Conservation (phyloP, 2,797 vertebrate genomes). For the Propithecus perrieri region DNA sequence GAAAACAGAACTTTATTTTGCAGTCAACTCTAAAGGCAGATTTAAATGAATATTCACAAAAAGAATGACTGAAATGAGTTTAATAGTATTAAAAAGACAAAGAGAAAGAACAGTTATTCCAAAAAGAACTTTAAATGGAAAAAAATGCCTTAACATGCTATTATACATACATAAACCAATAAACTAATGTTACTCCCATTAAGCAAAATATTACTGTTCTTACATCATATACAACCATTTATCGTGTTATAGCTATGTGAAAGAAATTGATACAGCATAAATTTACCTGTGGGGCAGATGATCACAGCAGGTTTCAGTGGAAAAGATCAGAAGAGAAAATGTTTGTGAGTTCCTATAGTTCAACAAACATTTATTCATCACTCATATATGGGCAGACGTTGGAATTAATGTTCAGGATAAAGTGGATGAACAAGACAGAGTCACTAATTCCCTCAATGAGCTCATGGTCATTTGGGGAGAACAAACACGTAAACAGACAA, state of each 20-base stretch:
- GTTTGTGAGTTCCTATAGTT: neutral
- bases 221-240: neutral
- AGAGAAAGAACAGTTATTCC: slow-evolving; percentile 25
- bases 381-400: neutral
- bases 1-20: slow-evolving; percentile 69
- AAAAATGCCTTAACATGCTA: slow-evolving; percentile 3
- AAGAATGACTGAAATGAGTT: slow-evolving; percentile 62
- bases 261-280: neutral
- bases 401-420: neutral
- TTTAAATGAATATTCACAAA: slow-evolving; percentile 72
- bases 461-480: neutral
- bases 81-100: slow-evolving; percentile 63
- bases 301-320: neutral
- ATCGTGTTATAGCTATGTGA: neutral
- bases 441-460: neutral
- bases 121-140: slow-evolving; percentile 35
- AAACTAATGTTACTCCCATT: slow-evolving; percentile 26
- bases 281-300: neutral
- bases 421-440: neutral
- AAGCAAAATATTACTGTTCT: neutral
- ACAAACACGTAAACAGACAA: neutral
- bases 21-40: slow-evolving; percentile 78
- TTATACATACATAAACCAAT: neutral
- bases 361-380: neutral
- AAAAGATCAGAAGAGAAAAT: slow-evolving; percentile 15